These are phyloP conservation scores for Peromyscus eremicus DNA, from an alignment of 2,797 vertebrate genomes.

Conservation along the genomic window DNA sequence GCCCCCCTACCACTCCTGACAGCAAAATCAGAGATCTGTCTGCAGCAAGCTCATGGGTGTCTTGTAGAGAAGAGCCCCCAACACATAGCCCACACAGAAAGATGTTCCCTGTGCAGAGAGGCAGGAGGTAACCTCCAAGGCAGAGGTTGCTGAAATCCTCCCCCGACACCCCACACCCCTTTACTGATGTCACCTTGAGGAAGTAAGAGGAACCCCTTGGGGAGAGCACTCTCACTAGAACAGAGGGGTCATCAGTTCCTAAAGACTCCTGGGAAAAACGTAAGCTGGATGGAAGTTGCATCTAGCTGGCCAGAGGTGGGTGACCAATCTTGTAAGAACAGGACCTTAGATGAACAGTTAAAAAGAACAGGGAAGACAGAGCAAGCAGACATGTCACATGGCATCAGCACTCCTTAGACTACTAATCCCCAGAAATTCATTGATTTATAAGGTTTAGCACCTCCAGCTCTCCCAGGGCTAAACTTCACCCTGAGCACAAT, in stretches of 20 bases:
- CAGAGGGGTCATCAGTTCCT: not conserved
- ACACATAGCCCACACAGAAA: no score
- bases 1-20: not conserved
- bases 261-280: not conserved
- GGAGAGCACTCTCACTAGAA: not conserved
- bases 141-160: not conserved
- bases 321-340: not conserved
- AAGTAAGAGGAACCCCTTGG: not conserved
- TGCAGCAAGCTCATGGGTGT: fast-evolving
- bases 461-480: fast-evolving
- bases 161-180: not conserved
- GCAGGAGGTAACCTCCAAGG: not conserved
- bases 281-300: not conserved
- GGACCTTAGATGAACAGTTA: not conserved
- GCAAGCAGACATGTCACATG: not conserved
- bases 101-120: not conserved
- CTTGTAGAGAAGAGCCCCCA: fast-evolving
- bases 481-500: not conserved
- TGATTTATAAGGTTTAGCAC: not conserved
- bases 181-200: not conserved
- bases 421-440: not conserved
- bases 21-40: not conserved
- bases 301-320: not conserved
- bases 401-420: not conserved
- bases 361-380: not conserved